These are phyloP conservation scores for Hyposoter didymator DNA, from an alignment of 2,888 invertebrate genomes.

Conservation along the genomic window DNA sequence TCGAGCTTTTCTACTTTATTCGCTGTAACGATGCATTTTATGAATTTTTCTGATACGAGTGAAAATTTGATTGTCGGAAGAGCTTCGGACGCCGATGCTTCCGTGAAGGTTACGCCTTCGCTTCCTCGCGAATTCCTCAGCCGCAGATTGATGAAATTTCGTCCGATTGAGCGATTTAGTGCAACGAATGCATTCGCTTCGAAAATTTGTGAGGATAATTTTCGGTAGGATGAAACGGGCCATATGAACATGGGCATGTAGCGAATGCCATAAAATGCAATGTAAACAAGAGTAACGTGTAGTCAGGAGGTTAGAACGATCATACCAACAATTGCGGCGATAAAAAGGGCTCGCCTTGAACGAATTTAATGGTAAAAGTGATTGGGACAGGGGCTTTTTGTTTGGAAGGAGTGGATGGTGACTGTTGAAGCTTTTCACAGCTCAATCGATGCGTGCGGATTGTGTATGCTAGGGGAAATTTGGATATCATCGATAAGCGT, in stretches of 20 bases:
- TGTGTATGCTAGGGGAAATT: conserved; percentile 55
- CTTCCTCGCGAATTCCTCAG: neutral
- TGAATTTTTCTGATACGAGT: neutral
- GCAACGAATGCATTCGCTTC: neutral
- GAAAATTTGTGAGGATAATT: neutral
- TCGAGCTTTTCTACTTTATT: neutral
- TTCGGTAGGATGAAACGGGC: neutral
- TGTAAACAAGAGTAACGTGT: conserved; percentile 52
- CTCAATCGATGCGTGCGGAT: conserved; percentile 46
- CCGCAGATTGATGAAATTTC: neutral
- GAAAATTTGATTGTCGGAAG: neutral
- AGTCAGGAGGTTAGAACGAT: conserved; percentile 29
- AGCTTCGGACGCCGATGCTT: too few species aligned
- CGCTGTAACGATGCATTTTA: neutral
- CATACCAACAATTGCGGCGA: neutral
- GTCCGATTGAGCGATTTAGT: neutral
- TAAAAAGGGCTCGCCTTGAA: conserved; percentile 38
- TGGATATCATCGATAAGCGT: conserved; percentile 66
- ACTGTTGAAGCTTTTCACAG: conserved; percentile 48
- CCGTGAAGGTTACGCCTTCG: neutral
- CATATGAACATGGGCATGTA: neutral
- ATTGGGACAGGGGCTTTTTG: conserved; percentile 21
- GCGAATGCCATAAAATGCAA: conserved; percentile 35
- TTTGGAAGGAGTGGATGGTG: neutral
- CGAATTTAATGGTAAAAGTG: conserved; percentile 3